Evolutionary conservation across 2,113 vertebrate species (phyloP).

Genomic region (Lophotis ruficrista): DNA sequence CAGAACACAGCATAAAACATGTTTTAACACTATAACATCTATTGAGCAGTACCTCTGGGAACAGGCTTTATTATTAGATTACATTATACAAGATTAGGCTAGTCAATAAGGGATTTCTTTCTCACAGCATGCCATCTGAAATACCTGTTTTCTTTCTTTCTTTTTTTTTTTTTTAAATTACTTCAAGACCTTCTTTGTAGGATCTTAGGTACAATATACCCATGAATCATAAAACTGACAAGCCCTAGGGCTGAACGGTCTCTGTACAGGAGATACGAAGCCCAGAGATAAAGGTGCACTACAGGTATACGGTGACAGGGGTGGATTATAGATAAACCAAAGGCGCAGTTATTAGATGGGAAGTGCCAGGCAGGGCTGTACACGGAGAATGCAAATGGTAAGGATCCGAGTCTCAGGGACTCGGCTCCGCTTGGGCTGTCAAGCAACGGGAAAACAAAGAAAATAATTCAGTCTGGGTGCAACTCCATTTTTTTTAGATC

Average conservation of each 20-base stretch:
- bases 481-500: not conserved
- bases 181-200: slow-evolving; percentile 73
- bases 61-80: slow-evolving; percentile 78
- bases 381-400: slow-evolving; percentile 57
- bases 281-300: slow-evolving; percentile 73
- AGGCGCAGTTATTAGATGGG: slow-evolving; percentile 20
- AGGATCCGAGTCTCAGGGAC: not conserved
- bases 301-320: slow-evolving; percentile 67
- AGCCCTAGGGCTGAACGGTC: slow-evolving; percentile 68
- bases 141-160: slow-evolving; percentile 66
- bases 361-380: slow-evolving; percentile 9
- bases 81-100: slow-evolving; percentile 76
- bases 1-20: slow-evolving; percentile 62
- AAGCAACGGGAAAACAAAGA: slow-evolving; percentile 1
- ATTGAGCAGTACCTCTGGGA: slow-evolving; percentile 75
- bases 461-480: not conserved
- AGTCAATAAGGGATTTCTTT: slow-evolving; percentile 77
- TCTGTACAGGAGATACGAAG: slow-evolving; percentile 62
- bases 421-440: not conserved
- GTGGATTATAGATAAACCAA: slow-evolving; percentile 71
- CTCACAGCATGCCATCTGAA: slow-evolving; percentile 73
- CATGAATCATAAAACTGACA: slow-evolving; percentile 81
- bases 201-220: slow-evolving; percentile 72
- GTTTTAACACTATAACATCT: slow-evolving; percentile 68
- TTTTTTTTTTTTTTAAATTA: slow-evolving; percentile 51